Percentiles rank a stretch among this genome's conserved stretches.
Conservation (phyloP, 1,140 invertebrate genomes). For the Drosophila arizonae region DNA sequence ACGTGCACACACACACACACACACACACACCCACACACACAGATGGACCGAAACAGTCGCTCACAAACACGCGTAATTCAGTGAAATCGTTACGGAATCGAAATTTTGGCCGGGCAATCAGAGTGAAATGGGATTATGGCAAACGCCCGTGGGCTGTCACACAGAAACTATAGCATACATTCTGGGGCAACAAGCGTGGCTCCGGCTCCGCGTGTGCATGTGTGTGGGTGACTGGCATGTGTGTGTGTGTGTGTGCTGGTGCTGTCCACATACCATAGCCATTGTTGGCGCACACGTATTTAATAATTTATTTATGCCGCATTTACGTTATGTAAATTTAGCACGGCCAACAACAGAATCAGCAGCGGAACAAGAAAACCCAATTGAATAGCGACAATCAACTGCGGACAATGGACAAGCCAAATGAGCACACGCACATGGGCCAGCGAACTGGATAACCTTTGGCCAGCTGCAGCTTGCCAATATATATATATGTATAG, state of each 20-base stretch:
- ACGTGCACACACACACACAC: not conserved
- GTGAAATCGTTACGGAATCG: conserved; percentile 24
- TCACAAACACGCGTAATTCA: not conserved
- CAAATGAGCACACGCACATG: conserved; percentile 43
- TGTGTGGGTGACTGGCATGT: not conserved
- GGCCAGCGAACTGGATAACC: conserved; percentile 19
- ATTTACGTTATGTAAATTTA: conserved; percentile 80
- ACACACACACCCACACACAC: not conserved
- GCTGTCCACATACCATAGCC: conserved; percentile 30
- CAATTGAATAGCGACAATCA: conserved; percentile 68
- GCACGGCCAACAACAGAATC: conserved; percentile 44
- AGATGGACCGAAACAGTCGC: not conserved
- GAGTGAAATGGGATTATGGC: conserved; percentile 11
- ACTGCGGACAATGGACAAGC: conserved; percentile 39
- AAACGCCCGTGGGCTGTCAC: conserved; percentile 2
- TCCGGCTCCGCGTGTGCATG: not conserved
- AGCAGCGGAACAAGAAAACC: conserved; percentile 33
- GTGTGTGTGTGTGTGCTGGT: conserved; percentile 6
- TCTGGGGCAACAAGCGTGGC: not conserved
- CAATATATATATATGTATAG: too few species aligned
- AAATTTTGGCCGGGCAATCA: conserved; percentile 9
- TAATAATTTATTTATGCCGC: conserved; percentile 78
- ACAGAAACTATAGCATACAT: conserved; percentile 4
- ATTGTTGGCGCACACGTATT: conserved; percentile 56
- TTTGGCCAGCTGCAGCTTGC: conserved; percentile 14